Evolutionary conservation across 2,797 vertebrate species (phyloP), one percentile per base, ranked within the genome.

Genomic region (Neosilurus mollespiculum): DNA sequence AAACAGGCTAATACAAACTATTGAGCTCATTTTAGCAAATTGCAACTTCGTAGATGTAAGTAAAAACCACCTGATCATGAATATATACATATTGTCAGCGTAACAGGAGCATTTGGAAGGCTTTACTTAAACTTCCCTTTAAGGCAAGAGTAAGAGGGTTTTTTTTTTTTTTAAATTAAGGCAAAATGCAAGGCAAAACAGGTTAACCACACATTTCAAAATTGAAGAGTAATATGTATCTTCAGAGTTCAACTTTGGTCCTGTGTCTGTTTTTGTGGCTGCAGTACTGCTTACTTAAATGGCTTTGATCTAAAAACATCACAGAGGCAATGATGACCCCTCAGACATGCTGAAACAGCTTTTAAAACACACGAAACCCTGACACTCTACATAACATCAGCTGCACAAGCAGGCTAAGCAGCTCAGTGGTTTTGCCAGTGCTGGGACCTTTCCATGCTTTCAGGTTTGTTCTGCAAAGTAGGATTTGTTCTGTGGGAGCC

Each of bases 231-330:
- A 69, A 66, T 53, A 34, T 59, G 24, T 69, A 18, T 78, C 4
- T 3, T 43, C 51, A 76, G 65, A 77, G 76, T 59, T 81, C 69
- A 82, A 66, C 80, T 49, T 66, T 58, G 30, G 69, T 80, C 83
- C 80, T 14, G 79, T 80, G 64, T 79, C 53, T 77, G 24, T 22
- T 71, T 62, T 82, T 78, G 43, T 71, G 30, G 59, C 54, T 54
- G 26, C 81, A 86, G 76, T 76, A 49, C 65, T 79, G 73, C 82
- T 85, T 80, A 76, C 65, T 81, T 24, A 81, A 75, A 86, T 54
- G 66, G 53, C 70, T 83, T 81, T 87, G 86, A 88, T 88, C 82
- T 82, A 67, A 87, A 86, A 83, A 71, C 58, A 67, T 80, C 65
- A 81, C 75, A 76, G 64, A 54, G 61, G 64, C 51, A 37, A 56